phyloP scores from a whole-genome alignment of 1,140 invertebrate genomes.

The Pteromalus puparum region DNA sequence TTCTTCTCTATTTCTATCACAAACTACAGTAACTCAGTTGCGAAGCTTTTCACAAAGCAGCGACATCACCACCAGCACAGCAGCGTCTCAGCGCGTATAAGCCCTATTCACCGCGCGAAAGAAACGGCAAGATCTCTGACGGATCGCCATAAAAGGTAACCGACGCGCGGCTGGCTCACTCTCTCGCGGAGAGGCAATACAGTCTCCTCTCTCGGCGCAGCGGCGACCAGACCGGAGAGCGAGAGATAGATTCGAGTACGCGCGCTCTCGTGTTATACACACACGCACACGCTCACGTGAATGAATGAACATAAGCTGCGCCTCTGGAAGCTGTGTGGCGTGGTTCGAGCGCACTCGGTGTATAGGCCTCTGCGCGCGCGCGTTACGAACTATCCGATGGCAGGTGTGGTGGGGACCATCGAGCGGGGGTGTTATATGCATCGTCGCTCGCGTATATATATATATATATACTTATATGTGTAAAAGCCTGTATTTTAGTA shows the following conservation, averaged over 20 bases:
- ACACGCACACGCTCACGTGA: not conserved
- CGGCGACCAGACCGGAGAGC: not conserved
- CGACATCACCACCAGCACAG: not conserved
- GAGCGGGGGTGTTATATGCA: not conserved
- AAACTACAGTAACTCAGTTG: not conserved
- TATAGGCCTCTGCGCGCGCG: not conserved
- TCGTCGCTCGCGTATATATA: not conserved
- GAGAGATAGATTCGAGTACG: not conserved
- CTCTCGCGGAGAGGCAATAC: not conserved
- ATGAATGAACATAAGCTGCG: constrained; percentile 6
- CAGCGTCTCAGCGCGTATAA: constrained; percentile 16
- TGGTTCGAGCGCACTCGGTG: not conserved
- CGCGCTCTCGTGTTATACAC: not conserved
- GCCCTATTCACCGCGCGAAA: constrained; percentile 44
- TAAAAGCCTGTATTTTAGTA: not conserved
- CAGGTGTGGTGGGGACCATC: not conserved
- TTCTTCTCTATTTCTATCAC: not conserved
- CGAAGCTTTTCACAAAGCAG: constrained; percentile 35
- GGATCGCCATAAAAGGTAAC: constrained; percentile 74
- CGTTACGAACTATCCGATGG: not conserved
- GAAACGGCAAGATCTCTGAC: constrained; percentile 62
- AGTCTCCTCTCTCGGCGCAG: not conserved
- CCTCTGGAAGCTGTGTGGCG: not conserved
- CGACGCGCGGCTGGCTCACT: constrained; percentile 64
- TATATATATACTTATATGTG: not conserved